Percentiles rank a stretch among this genome's conserved stretches.
Evolutionary conservation across 37 sponge, comb jelly and placozoan species (phyloP).

Genomic region (Aplysina aerophoba): DNA sequence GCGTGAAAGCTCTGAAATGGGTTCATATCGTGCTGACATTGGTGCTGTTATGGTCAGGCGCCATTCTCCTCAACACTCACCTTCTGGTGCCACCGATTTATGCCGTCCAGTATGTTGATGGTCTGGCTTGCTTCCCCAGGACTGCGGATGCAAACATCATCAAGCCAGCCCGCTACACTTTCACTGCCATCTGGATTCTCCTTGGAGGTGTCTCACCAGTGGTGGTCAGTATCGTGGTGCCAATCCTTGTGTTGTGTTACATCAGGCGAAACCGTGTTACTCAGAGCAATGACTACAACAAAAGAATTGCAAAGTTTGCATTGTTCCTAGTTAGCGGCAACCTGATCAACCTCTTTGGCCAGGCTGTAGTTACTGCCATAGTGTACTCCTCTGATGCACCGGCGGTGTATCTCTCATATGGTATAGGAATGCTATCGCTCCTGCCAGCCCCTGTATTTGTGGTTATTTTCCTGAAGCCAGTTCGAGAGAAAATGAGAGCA

Average conservation of each 20-base stretch:
- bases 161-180: not conserved
- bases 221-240: not conserved
- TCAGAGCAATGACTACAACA: not conserved
- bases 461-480: not conserved
- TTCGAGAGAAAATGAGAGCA: not conserved
- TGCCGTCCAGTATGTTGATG: not conserved
- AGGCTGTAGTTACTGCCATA: not conserved
- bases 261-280: not conserved
- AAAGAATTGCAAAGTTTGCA: conserved; percentile 9
- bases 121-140: not conserved
- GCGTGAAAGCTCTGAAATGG: not conserved
- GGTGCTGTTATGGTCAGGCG: not conserved
- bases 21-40: not conserved
- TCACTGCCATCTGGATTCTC: not conserved
- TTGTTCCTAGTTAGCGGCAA: not conserved
- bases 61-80: not conserved
- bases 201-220: not conserved
- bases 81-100: not conserved
- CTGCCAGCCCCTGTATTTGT: not conserved
- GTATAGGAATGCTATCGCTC: not conserved
- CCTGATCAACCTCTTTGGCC: not conserved
- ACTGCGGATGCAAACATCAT: not conserved
- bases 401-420: not conserved
- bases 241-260: not conserved
- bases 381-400: not conserved